phyloP scores from a whole-genome alignment of 23 tunicate genomes.

The Phallusia fumigata region DNA sequence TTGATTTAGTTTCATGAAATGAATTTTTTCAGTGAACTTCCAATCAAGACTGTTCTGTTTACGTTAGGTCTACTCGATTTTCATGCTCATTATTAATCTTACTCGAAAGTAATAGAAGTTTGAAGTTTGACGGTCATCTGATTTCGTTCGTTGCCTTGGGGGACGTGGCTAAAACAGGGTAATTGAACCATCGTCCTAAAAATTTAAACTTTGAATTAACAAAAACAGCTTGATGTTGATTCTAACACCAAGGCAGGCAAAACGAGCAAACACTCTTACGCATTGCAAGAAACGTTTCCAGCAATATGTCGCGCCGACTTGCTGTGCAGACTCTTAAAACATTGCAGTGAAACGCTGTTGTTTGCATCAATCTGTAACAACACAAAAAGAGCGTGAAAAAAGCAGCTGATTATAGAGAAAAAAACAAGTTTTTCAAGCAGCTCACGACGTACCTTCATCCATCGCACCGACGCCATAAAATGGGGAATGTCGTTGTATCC shows the following conservation, averaged over 20 bases:
- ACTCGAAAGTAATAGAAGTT: not conserved
- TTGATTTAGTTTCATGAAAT: too few species aligned
- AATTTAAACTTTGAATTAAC: too few species aligned
- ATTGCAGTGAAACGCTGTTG: not conserved
- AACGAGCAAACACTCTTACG: not conserved
- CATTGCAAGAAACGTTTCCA: not conserved
- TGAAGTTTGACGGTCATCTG: not conserved
- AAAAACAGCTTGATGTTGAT: not conserved
- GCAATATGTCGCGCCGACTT: not conserved
- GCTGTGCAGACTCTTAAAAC: not conserved
- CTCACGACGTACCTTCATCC: not conserved
- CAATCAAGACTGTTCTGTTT: too few species aligned
- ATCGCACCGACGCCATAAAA: not conserved
- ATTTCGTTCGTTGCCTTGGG: conserved; percentile 1
- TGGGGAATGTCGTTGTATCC: not conserved
- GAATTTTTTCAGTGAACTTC: too few species aligned
- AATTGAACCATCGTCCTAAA: not conserved
- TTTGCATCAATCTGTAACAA: not conserved
- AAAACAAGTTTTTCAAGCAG: not conserved
- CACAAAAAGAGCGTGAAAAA: not conserved
- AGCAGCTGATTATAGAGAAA: not conserved
- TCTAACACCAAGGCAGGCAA: too few species aligned
- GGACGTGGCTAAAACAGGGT: not conserved
- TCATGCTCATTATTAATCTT: not conserved
- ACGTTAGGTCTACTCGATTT: too few species aligned